A percentile compares a stretch with the other conserved stretches of the same genome.
Evolutionary conservation across 2,797 vertebrate species (phyloP).

Genomic region (Paramormyrops hopkinsi): DNA sequence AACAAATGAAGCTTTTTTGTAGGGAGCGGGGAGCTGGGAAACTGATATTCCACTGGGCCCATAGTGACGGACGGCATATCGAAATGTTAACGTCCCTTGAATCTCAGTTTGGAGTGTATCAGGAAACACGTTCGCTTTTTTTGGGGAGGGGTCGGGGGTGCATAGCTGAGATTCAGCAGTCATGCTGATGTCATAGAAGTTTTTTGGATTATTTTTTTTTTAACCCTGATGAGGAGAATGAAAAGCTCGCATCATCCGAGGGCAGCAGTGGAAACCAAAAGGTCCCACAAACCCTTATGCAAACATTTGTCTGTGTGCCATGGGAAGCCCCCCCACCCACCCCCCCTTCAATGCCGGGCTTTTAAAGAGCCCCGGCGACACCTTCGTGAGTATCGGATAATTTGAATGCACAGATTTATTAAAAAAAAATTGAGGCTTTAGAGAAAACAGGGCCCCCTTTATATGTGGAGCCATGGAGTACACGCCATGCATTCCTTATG

Average conservation of each 20-base stretch:
- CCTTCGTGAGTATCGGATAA: slow-evolving; percentile 19
- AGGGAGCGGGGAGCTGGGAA: not conserved
- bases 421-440: slow-evolving; percentile 18
- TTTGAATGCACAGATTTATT: slow-evolving; percentile 30
- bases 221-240: not conserved
- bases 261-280: slow-evolving; percentile 13
- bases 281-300: slow-evolving; percentile 28
- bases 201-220: not conserved
- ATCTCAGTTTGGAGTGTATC: not conserved
- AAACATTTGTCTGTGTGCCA: slow-evolving; percentile 33
- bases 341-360: slow-evolving; percentile 27
- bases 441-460: slow-evolving; percentile 21
- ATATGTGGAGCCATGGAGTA: slow-evolving; percentile 23
- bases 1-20: not conserved
- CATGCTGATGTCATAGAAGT: not conserved
- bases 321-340: not conserved
- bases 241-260: not conserved
- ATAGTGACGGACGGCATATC: not conserved
- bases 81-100: not conserved
- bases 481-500: slow-evolving; percentile 19
- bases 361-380: slow-evolving; percentile 24
- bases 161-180: slow-evolving; percentile 12
- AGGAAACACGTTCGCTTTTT: not conserved
- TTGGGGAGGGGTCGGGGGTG: not conserved
- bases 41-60: not conserved